A percentile compares a stretch with the other conserved stretches of the same genome.
phyloP scores from a whole-genome alignment of 2,113 vertebrate species.

The Crocuta crocuta region DNA sequence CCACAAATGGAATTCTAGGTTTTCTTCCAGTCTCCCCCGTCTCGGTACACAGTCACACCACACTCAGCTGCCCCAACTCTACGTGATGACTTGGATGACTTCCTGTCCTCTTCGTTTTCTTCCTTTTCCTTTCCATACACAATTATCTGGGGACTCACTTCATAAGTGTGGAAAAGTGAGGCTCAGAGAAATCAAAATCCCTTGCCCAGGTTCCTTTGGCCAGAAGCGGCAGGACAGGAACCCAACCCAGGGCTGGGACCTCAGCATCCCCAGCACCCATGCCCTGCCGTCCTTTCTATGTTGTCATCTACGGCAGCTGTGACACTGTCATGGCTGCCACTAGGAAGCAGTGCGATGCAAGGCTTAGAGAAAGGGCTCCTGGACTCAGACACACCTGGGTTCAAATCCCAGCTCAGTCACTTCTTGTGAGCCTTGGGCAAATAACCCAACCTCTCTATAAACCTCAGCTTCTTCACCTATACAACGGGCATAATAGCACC shows the following conservation, averaged over 20 bases:
- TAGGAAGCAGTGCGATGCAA: background rate
- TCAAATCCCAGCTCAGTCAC: background rate
- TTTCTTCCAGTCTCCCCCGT: background rate
- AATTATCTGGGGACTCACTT: background rate
- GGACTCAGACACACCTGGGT: background rate
- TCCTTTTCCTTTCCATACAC: background rate
- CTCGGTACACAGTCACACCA: background rate
- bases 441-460: background rate
- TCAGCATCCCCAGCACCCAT: fast-evolving
- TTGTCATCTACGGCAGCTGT: fast-evolving
- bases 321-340: fast-evolving
- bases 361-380: background rate
- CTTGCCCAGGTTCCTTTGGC: background rate
- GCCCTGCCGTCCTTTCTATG: background rate
- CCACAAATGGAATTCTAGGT: background rate
- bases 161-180: background rate
- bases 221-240: background rate
- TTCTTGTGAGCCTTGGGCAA: background rate
- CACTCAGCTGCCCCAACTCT: background rate
- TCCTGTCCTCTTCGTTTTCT: background rate
- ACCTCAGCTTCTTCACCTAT: background rate
- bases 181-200: background rate
- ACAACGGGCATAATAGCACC: background rate
- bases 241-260: no score
- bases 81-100: background rate